Conservation (phyloP, 1,140 invertebrate genomes). For the Cherax destructor region DNA sequence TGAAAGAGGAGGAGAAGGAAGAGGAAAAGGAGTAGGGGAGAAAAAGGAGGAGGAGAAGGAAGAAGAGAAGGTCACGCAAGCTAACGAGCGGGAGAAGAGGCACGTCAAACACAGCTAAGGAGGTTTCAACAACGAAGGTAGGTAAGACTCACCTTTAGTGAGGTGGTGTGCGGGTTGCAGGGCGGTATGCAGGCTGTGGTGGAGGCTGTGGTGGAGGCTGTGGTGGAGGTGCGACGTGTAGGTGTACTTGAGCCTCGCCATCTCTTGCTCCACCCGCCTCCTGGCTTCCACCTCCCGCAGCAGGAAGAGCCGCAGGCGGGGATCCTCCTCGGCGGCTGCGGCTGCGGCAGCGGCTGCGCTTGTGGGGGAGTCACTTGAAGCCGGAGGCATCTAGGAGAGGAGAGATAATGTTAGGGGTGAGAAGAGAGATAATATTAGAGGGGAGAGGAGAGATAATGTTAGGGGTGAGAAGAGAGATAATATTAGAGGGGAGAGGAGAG, state of each 20-base stretch:
- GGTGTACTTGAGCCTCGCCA: constrained; percentile 59
- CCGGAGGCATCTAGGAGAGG: constrained; percentile 19
- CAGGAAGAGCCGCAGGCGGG: constrained; percentile 49
- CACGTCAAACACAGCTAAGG: too few relatives aligned
- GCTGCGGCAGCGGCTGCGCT: constrained; percentile 10
- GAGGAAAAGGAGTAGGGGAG: too few relatives aligned
- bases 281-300: constrained; percentile 55
- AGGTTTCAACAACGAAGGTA: too few relatives aligned
- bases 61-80: not conserved
- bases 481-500: not conserved
- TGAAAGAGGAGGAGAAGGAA: not conserved
- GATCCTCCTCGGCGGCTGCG: constrained; percentile 43
- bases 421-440: not conserved
- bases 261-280: constrained; percentile 53
- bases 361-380: constrained; percentile 50
- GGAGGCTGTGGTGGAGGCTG: constrained; percentile 59
- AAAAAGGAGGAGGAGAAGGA: not conserved
- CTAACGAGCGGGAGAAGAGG: not conserved
- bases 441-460: not conserved
- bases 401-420: not conserved
- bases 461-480: not conserved
- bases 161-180: constrained; percentile 52
- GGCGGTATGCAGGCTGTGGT: constrained; percentile 60
- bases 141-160: constrained; percentile 32
- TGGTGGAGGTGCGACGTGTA: constrained; percentile 63